phyloP scores from a whole-genome alignment of 2,888 invertebrate genomes.

The Anticlea derivata region DNA sequence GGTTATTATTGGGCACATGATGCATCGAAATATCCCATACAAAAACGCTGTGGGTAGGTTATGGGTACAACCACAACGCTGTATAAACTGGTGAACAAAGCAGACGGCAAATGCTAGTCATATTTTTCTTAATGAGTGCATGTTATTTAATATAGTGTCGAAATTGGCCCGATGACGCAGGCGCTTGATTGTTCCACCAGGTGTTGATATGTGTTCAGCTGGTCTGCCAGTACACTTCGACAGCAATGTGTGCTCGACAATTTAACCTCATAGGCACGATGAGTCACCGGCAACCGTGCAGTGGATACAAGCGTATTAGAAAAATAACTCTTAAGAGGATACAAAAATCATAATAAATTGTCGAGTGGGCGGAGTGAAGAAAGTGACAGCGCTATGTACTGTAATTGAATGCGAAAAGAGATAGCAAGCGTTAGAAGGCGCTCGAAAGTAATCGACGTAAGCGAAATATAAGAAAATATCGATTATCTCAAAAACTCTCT shows the following conservation, averaged over 20 bases:
- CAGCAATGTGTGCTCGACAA: conserved; percentile 40
- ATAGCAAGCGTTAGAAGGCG: no score
- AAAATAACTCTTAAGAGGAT: conserved; percentile 25
- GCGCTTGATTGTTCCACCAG: conserved; percentile 54
- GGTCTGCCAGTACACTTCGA: conserved; percentile 39
- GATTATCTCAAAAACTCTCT: no score
- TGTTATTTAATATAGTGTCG: conserved; percentile 56
- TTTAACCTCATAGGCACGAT: conserved; percentile 40
- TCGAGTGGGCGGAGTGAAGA: no score
- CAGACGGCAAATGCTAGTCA: conserved; percentile 17
- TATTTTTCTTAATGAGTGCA: conserved; percentile 54
- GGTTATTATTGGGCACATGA: no score
- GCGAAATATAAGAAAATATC: no score
- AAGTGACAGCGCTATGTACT: no score
- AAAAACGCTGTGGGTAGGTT: no score
- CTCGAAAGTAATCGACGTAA: no score
- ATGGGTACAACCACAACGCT: no score
- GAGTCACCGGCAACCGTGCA: conserved; percentile 50
- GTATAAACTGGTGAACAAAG: background rate
- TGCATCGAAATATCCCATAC: no score
- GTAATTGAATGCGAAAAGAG: no score
- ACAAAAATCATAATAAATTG: no score
- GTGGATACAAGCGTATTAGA: conserved; percentile 36
- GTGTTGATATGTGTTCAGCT: conserved; percentile 64
- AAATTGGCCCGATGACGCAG: conserved; percentile 75